Evolutionary conservation across 2,888 invertebrate genomes (phyloP), one percentile per base, ranked within the genome.

Genomic region (Pammene fasciana): DNA sequence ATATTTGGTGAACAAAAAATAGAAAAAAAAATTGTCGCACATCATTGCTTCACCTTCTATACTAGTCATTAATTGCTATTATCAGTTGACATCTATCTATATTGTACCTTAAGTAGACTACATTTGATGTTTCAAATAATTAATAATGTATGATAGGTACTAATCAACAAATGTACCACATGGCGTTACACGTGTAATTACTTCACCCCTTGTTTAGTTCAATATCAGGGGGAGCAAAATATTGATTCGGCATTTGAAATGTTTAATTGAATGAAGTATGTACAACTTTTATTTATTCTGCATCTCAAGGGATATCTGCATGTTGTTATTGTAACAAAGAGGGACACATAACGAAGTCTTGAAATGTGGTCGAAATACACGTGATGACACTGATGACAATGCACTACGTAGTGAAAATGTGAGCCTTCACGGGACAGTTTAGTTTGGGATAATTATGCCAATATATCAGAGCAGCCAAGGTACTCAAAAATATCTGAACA

Each of bases 131-230:
- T 14, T 48, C 13, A 18, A 38, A 9, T n/a, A 38, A 50, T 61
- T 61, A 48, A 61, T 61, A 16, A 61, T 50, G 61, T 50, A 61
- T 61, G 61, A 61, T 61, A 48, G 48, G 41, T n/a, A 50, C 61
- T 50, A 52, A 50, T 62, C 41, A 62, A n/a, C 50, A 41, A 52
- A 52, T 62, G 56, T 50, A 36, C 48, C 68, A 50, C 56, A 64
- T 68, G 62, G 64, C 64, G 62, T 26, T 18, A 60, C 57, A 57
- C 34, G 36, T 50, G 68, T 56, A 64, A 68, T 64, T 64, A 68
- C 50, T 45, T 34, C 34, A 56, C 48, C 68, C 68, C 64, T 45
- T 64, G 56, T 62, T 68, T 59, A 60, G 46, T 46, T 43, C 43
- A 14, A 52, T 52, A 67, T 41, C 14, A 50, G 57, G 66, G 65